Conservation (phyloP, 1,140 invertebrate species). For the Antheraea pernyi region DNA sequence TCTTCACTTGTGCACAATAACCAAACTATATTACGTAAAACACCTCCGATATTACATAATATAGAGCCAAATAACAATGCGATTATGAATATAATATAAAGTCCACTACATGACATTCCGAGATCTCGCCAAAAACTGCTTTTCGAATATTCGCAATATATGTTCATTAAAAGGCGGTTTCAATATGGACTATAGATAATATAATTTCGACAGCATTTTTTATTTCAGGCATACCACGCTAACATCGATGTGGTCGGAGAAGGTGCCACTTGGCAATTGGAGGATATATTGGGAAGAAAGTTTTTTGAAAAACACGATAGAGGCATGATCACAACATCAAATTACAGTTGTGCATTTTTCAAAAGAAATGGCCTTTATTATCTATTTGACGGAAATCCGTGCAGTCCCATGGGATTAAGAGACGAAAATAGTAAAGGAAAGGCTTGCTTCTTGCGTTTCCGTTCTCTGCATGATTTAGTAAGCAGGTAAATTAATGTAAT, state of each 20-base stretch:
- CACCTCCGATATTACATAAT: too few species aligned
- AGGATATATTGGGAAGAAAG: slow-evolving; percentile 47
- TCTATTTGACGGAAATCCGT: slow-evolving; percentile 72
- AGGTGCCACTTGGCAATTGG: slow-evolving; percentile 63
- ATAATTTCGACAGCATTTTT: background rate
- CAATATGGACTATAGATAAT: too few species aligned
- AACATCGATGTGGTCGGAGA: slow-evolving; percentile 60
- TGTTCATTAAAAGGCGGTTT: too few species aligned
- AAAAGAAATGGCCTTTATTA: slow-evolving; percentile 75
- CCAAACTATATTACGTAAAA: too few species aligned
- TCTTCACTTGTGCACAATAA: too few species aligned
- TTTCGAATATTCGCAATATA: too few species aligned
- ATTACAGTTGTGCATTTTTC: slow-evolving; percentile 77
- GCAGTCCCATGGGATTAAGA: slow-evolving; percentile 75
- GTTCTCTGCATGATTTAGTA: slow-evolving; percentile 59
- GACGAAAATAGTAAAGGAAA: slow-evolving; percentile 59
- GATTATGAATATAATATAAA: too few species aligned
- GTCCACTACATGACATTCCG: too few species aligned
- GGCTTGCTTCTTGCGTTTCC: slow-evolving; percentile 74
- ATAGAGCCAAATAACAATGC: too few species aligned
- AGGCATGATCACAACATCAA: slow-evolving; percentile 75
- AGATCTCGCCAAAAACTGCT: too few species aligned
- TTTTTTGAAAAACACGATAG: slow-evolving; percentile 68
- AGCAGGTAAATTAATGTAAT: slow-evolving; percentile 41
- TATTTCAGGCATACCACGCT: slow-evolving; percentile 58